These are phyloP conservation scores for Salarias fasciatus DNA, from an alignment of 2,797 vertebrate genomes.

Conservation along the genomic window DNA sequence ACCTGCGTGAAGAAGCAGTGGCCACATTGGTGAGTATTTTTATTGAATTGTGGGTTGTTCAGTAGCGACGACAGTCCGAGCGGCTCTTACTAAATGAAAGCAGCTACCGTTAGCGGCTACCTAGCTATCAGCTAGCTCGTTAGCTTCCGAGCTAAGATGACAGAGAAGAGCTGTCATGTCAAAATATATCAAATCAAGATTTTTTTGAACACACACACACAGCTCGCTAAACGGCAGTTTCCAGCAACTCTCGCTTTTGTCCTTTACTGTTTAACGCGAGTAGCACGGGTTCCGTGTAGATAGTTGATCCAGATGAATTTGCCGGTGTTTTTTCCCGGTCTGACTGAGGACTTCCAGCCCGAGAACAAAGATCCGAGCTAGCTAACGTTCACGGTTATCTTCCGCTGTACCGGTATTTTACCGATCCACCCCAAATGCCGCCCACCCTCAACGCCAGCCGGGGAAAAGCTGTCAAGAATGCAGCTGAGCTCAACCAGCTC, in stretches of 20 bases:
- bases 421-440: background rate
- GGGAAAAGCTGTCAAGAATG: background rate
- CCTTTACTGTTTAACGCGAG: background rate
- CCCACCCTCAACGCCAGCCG: background rate
- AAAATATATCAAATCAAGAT: conserved; percentile 33
- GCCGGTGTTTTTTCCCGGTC: conserved; percentile 59
- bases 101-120: conserved; percentile 45
- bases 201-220: background rate
- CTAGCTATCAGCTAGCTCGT: conserved; percentile 51
- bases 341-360: conserved; percentile 55
- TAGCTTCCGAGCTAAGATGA: conserved; percentile 69
- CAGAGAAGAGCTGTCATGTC: conserved; percentile 72
- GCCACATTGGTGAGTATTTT: conserved; percentile 71
- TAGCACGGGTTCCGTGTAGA: background rate
- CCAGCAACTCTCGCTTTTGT: background rate
- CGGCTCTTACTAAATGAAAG: conserved; percentile 24
- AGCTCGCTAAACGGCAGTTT: background rate
- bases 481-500: background rate
- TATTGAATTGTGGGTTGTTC: conserved; percentile 25
- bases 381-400: conserved; percentile 53
- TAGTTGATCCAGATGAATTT: conserved; percentile 25
- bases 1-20: conserved; percentile 53
- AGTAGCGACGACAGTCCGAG: background rate
- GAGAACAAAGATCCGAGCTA: conserved; percentile 77
- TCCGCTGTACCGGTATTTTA: conserved; percentile 15